Base-by-base conservation (phyloP, 2,113 vertebrate species). In the Silurus glanis region DNA sequence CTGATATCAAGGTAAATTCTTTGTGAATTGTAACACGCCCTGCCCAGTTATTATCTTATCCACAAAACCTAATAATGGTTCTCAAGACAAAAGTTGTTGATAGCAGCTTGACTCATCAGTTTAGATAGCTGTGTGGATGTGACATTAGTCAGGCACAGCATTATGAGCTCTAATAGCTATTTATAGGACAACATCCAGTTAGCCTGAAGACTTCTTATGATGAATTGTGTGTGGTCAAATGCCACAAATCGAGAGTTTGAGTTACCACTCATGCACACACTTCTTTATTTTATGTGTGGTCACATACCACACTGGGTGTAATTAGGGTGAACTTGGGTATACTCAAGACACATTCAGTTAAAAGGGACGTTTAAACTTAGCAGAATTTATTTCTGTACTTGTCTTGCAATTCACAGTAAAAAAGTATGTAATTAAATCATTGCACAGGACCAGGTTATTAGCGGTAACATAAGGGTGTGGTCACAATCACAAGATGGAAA, bases 101-200 rank as follows among this genome's bases (percentile, higher is more conserved):
- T 37, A 49, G 19, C 16, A 74, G 71, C 45, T 21, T 37, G 55
- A 6, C 2, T 56, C 37, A 55, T 62, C 67, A 66, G 56, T 81
- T 23, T 59, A 23, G 25, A 37, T 16, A 6, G 28, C 28, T 53
- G 58, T 82, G 82, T 56, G 82, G 25, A 66, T 85, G 78, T 82
- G 58, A 66, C 76, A 47, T 28, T 25, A 80, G 61, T 85, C 83
- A 66, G 56, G 23, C 14, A 81, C 58, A 58, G 64, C 37, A 53
- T 51, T 49, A 51, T 72, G 78, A 82, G 67, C 78, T 82, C 58
- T 28, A 51, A 75, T 69, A 28, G 28, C 37, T 88, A 88, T 88
- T 88, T 83, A 85, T 88, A 85, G 79, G 51, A 59, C 69, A 69
- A 7, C 45, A 74, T 85, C 64, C 23, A 78, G 59, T 78, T 61